A percentile compares a stretch with the other conserved stretches of the same genome.
phyloP scores from a whole-genome alignment of 2,888 invertebrate species.

The Xestobium rufovillosum region DNA sequence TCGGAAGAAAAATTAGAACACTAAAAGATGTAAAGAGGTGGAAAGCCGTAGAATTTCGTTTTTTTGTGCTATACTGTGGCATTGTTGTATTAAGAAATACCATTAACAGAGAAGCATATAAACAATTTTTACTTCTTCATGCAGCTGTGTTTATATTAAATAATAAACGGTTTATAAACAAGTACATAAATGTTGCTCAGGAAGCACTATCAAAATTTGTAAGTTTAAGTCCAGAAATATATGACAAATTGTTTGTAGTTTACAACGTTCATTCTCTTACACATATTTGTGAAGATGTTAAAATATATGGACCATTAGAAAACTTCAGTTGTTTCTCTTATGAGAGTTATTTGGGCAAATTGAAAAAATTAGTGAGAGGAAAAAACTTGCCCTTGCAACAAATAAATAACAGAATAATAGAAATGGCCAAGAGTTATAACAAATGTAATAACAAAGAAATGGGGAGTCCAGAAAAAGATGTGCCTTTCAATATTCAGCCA shows the following conservation, averaged over 20 bases:
- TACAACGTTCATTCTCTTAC: constrained; percentile 9
- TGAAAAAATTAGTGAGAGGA: not conserved
- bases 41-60: constrained; percentile 14
- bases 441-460: too few relatives aligned
- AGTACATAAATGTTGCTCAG: constrained; percentile 11
- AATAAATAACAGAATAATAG: not conserved
- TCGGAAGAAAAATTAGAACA: constrained; percentile 5
- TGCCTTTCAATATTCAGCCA: too few relatives aligned
- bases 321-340: constrained; percentile 12
- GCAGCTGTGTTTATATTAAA: constrained; percentile 12
- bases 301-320: constrained; percentile 10
- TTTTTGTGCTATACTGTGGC: constrained; percentile 10
- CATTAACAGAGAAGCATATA: constrained; percentile 8
- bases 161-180: constrained; percentile 6
- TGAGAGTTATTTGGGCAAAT: constrained; percentile 14
- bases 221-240: not conserved
- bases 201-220: constrained; percentile 8
- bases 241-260: constrained; percentile 4
- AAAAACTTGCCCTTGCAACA: not conserved
- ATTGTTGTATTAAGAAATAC: constrained; percentile 2
- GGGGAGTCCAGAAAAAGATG: too few relatives aligned
- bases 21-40: constrained; percentile 13
- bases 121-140: constrained; percentile 12
- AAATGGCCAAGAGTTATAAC: too few relatives aligned
- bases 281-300: constrained; percentile 10